Evolutionary conservation across 1,140 invertebrate species (phyloP).

Genomic region (Hermetia illucens): DNA sequence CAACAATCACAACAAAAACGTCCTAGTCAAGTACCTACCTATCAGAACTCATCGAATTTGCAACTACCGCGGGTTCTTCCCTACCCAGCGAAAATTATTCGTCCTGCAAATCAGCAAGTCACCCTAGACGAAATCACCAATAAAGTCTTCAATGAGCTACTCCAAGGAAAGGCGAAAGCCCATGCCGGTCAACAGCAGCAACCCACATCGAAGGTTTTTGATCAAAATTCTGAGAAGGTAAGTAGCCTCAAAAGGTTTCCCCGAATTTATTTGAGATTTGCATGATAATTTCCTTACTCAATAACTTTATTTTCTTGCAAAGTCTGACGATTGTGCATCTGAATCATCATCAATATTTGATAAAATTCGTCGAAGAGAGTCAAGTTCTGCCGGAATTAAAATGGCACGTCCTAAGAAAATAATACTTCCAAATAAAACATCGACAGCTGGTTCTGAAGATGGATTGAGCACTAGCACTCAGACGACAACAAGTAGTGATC

Average conservation of each 20-base stretch:
- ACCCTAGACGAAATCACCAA: constrained; percentile 71
- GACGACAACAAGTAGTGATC: constrained; percentile 6
- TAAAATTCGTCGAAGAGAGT: constrained; percentile 48
- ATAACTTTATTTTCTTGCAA: constrained; percentile 22
- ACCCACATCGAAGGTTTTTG: constrained; percentile 28
- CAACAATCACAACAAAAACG: too few relatives aligned
- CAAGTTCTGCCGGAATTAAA: constrained; percentile 18
- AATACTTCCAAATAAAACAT: constrained; percentile 15
- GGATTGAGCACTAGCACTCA: not conserved
- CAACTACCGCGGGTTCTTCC: too few relatives aligned
- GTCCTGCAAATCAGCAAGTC: constrained; percentile 30
- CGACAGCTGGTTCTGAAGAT: not conserved
- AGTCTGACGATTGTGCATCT: constrained; percentile 60
- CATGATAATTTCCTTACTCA: too few relatives aligned
- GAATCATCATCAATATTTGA: constrained; percentile 52
- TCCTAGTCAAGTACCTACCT: too few relatives aligned
- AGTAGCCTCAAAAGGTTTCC: too few relatives aligned
- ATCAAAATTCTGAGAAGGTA: constrained; percentile 48
- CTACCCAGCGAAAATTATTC: too few relatives aligned
- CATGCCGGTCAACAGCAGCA: constrained; percentile 9
- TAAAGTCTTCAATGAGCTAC: constrained; percentile 66
- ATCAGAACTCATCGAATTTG: too few relatives aligned
- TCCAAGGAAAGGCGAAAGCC: constrained; percentile 48
- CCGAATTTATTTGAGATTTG: not conserved
- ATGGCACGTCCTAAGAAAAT: constrained; percentile 21